phyloP scores from a whole-genome alignment of 2,888 invertebrate species.

The Tetanocera ferruginea region DNA sequence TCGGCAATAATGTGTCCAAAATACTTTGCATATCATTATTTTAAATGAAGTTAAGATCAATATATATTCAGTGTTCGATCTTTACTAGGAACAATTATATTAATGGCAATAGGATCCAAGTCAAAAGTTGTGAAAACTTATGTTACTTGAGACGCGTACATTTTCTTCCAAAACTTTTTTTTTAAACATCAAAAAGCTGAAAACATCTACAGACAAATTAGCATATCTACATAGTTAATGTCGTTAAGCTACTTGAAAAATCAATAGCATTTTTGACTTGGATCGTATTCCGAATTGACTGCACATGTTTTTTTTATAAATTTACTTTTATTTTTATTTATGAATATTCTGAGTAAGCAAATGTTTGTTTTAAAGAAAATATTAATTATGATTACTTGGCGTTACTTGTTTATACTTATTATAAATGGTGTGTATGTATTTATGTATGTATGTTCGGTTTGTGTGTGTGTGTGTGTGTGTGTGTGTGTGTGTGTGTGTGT shows the following conservation, averaged over 20 bases:
- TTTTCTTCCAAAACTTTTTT: not conserved
- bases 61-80: not conserved
- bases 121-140: not conserved
- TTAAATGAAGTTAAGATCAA: not conserved
- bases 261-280: not conserved
- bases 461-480: conserved; percentile 42
- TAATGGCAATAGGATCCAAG: not conserved
- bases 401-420: not conserved
- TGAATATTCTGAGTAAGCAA: no score
- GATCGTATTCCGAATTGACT: not conserved
- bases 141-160: not conserved
- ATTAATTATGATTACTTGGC: not conserved
- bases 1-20: not conserved
- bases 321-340: no score
- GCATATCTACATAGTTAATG: no score
- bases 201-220: no score
- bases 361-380: not conserved
- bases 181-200: not conserved
- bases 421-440: no score
- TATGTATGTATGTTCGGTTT: no score
- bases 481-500: conserved; percentile 33
- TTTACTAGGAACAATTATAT: conserved; percentile 23
- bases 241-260: not conserved
- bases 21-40: not conserved
- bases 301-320: no score